Percentiles rank a stretch among this genome's conserved stretches.
Evolutionary conservation across 1,140 invertebrate species (phyloP).

Genomic region (Grapholita molesta): DNA sequence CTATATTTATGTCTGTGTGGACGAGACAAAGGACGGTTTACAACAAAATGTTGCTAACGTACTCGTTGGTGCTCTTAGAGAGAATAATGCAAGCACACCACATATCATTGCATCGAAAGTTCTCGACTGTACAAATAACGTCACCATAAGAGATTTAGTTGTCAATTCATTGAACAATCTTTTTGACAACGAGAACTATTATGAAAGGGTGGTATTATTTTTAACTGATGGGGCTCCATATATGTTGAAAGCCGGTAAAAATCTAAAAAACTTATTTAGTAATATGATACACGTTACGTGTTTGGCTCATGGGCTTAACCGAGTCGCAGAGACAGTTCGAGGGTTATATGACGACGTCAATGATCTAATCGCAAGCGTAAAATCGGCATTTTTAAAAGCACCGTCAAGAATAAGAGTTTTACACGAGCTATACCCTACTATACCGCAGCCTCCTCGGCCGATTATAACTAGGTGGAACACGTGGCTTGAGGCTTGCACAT

Average conservation of each 20-base stretch:
- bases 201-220: constrained; percentile 17
- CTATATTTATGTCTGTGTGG: background rate
- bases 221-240: constrained; percentile 44
- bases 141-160: constrained; percentile 1
- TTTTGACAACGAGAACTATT: background rate
- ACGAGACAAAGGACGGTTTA: background rate
- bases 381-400: constrained; percentile 43
- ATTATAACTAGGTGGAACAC: constrained; percentile 44
- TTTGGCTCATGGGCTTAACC: constrained; percentile 43
- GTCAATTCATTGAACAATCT: background rate
- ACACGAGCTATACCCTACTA: constrained; percentile 28
- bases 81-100: background rate
- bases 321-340: constrained; percentile 40
- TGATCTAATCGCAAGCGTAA: constrained; percentile 32
- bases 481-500: constrained; percentile 25
- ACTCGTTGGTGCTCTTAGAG: background rate
- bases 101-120: background rate
- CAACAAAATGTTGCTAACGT: background rate
- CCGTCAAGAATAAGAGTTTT: constrained; percentile 31
- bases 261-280: constrained; percentile 23
- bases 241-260: constrained; percentile 38
- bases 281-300: constrained; percentile 44
- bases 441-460: constrained; percentile 37
- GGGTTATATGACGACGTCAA: constrained; percentile 30
- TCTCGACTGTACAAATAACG: background rate